Base-by-base conservation (phyloP, 1,140 invertebrate genomes). In the Zophobas atratus region DNA sequence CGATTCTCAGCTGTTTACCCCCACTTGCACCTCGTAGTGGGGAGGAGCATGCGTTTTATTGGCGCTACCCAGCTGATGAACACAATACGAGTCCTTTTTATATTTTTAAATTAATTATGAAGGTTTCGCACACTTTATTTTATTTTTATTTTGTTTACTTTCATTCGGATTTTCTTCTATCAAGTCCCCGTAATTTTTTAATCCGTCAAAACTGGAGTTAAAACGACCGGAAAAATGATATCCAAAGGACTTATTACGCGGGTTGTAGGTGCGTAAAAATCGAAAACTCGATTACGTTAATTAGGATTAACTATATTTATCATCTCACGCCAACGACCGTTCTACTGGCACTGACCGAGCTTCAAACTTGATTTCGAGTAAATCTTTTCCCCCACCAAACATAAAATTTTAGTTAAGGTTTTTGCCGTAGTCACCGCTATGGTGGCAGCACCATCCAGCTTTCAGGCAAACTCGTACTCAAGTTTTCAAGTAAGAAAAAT, bases 1-100 rank as follows among this genome's bases (percentile, higher is more conserved):
- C 80, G 60, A 79, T 81, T 79, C 83, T 83, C 84, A 85, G 84
- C 84, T 85, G 84, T 85, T 85, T 74, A 49, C 56, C 79, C 81
- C 81, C 82, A 70, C 77, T 72, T 70, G 78, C n/a, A 5, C 51
- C 41, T 3, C 6, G 48, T 75, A 72, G 77, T 80, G 81, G 82
- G 60, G 76, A 56, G 70, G 20, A 70, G 60, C 74, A 70, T 82
- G 84, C 82, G 82, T 57, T 76, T 76, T 56, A 72, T 43, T 51
- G 33, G 38, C 4, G 43, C 51, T 49, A 67, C 41, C 70, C 81
- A 82, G 81, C 81, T 82, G 81, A 82, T 79, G 72, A 72, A 75
- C 41, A 39, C 72, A 67, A 70, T 49, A 76, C 72, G 32, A 48
- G 4, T 49, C 70, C 46, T 20, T 20, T 20, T 20, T 20, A 20